phyloP scores from a whole-genome alignment of 2,113 vertebrate genomes.

The Megaceryle maxima region DNA sequence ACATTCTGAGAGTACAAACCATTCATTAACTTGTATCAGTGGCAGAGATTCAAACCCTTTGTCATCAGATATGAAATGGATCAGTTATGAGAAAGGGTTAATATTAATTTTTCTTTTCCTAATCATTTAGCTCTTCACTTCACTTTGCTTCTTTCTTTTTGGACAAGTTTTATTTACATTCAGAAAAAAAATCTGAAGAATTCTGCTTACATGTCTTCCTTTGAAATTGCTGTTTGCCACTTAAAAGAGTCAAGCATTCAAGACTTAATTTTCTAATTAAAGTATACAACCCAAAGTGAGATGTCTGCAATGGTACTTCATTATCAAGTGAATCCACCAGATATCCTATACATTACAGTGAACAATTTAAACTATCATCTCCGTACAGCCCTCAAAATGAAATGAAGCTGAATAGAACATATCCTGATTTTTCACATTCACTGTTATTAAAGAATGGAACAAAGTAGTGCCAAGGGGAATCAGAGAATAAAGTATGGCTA shows the following conservation, averaged over 20 bases:
- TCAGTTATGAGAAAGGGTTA: neutral
- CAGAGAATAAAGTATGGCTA: conserved; percentile 69
- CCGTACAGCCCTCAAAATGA: conserved; percentile 69
- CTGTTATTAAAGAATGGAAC: conserved; percentile 77
- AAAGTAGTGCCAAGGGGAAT: conserved; percentile 75
- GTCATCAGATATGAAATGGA: neutral
- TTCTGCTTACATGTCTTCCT: neutral
- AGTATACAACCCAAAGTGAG: conserved; percentile 26
- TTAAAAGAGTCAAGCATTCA: conserved; percentile 46
- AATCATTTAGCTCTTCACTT: neutral
- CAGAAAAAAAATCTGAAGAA: neutral
- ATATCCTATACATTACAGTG: conserved; percentile 56
- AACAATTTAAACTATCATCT: conserved; percentile 71
- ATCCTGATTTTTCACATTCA: conserved; percentile 77
- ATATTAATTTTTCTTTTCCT: neutral
- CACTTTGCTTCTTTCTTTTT: neutral
- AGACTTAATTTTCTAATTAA: conserved; percentile 60
- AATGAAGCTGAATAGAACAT: conserved; percentile 78
- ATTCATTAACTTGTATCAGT: neutral
- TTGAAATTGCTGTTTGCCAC: conserved; percentile 18
- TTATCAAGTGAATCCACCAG: conserved; percentile 63
- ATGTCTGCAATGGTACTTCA: conserved; percentile 50
- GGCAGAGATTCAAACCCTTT: neutral
- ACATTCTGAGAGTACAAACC: neutral
- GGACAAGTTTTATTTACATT: neutral